Conservation (phyloP, 2,113 vertebrate species). For the Anas platyrhynchos region DNA sequence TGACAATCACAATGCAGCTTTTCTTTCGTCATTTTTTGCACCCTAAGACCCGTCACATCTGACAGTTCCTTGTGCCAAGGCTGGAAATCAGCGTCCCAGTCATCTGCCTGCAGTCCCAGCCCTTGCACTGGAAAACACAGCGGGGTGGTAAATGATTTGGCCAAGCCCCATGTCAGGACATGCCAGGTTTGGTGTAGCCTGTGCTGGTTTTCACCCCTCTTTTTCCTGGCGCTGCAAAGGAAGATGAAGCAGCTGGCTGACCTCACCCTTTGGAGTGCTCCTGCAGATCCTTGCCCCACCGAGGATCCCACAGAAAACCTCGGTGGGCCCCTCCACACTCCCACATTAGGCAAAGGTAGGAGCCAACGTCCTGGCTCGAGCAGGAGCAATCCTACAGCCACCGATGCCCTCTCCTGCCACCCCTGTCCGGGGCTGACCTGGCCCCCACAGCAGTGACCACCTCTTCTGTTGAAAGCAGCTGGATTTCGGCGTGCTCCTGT, state of each 20-base stretch:
- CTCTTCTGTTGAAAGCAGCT: not conserved
- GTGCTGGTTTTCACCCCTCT: not conserved
- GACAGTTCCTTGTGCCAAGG: not conserved
- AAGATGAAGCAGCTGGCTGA: not conserved
- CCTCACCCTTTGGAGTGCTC: not conserved
- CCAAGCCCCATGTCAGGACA: not conserved
- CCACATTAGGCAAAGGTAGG: not conserved
- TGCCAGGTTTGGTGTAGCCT: fast-evolving
- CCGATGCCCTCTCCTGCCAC: not conserved
- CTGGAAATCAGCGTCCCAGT: not conserved
- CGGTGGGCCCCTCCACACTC: not conserved
- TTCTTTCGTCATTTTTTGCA: not conserved
- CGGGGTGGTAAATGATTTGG: not conserved
- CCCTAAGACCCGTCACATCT: not conserved
- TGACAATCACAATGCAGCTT: fast-evolving
- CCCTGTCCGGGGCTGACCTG: not conserved
- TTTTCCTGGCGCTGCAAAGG: not conserved
- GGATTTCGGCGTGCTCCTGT: not conserved
- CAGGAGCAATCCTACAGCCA: not conserved
- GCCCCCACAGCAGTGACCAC: not conserved
- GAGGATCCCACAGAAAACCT: not conserved
- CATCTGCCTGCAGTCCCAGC: too few relatives aligned
- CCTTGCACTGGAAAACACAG: not conserved
- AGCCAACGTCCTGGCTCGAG: not conserved
- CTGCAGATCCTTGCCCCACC: not conserved